Conservation (phyloP, 2,888 invertebrate species). For the Drosophila anomalipes region DNA sequence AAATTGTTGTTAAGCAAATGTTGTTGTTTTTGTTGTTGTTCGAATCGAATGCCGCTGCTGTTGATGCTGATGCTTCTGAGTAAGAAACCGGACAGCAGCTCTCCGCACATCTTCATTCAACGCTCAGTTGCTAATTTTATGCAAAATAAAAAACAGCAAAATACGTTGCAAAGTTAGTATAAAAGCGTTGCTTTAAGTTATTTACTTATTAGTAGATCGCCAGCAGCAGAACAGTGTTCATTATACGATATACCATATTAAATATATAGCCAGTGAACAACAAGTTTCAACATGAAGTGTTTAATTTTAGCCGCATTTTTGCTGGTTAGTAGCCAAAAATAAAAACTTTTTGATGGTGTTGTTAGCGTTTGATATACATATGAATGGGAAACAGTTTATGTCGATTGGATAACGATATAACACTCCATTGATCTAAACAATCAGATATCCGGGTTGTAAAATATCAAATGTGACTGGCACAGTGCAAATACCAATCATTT, state of each 20-base stretch:
- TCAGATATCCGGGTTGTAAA: slow-evolving; percentile 72
- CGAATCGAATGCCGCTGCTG: slow-evolving; percentile 28
- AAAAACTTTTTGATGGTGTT: not conserved
- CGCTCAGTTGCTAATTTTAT: slow-evolving; percentile 62
- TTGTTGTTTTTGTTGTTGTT: slow-evolving; percentile 5
- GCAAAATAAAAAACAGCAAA: slow-evolving; percentile 61
- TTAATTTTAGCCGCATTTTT: slow-evolving; percentile 75
- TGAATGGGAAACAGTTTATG: slow-evolving; percentile 38
- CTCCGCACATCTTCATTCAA: slow-evolving; percentile 75
- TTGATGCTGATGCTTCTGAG: slow-evolving; percentile 61
- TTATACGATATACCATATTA: slow-evolving; percentile 31
- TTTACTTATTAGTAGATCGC: slow-evolving; percentile 68
- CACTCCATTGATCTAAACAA: slow-evolving; percentile 37
- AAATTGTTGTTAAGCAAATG: slow-evolving; percentile 41
- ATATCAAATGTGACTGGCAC: slow-evolving; percentile 68
- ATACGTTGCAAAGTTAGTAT: slow-evolving; percentile 65
- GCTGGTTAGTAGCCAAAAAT: slow-evolving; percentile 77
- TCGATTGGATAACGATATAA: slow-evolving; percentile 32
- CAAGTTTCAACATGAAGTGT: slow-evolving; percentile 73
- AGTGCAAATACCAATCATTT: slow-evolving; percentile 45
- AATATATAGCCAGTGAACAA: slow-evolving; percentile 37
- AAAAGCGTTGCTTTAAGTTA: slow-evolving; percentile 58
- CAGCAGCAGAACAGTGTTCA: slow-evolving; percentile 53
- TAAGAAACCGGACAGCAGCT: slow-evolving; percentile 79
- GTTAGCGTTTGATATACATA: slow-evolving; percentile 32